Conservation (phyloP, 2,113 vertebrate genomes). For the Clupea harengus region DNA sequence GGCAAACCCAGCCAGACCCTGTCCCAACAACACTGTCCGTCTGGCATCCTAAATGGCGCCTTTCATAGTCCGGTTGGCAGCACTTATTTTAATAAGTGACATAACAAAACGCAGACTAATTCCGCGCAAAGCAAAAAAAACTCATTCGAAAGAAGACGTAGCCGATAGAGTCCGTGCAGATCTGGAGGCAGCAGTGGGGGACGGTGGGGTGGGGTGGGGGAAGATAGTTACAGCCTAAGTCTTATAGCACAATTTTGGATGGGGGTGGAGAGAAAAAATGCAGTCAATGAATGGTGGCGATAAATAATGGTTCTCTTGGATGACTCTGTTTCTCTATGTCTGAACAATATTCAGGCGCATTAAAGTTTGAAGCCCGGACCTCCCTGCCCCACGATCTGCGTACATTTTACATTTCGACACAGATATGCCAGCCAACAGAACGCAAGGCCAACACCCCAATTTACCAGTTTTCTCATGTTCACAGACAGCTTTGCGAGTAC, state of each 20-base stretch:
- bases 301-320: not conserved
- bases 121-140: not conserved
- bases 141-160: not conserved
- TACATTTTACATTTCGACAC: slow-evolving; percentile 62
- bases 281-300: slow-evolving; percentile 5
- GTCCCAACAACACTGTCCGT: slow-evolving; percentile 14
- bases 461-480: slow-evolving; percentile 34
- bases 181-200: slow-evolving; percentile 1
- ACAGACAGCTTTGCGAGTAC: not conserved
- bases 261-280: slow-evolving; percentile 13
- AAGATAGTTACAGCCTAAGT: slow-evolving; percentile 10
- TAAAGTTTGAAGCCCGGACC: slow-evolving; percentile 68
- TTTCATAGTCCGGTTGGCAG: not conserved
- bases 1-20: slow-evolving; percentile 1
- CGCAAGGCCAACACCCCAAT: slow-evolving; percentile 71
- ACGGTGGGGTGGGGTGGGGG: slow-evolving; percentile 10
- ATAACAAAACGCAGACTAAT: not conserved
- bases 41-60: slow-evolving; percentile 9
- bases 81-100: not conserved
- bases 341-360: slow-evolving; percentile 31
- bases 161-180: not conserved
- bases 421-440: slow-evolving; percentile 48
- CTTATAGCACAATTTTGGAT: slow-evolving; percentile 5
- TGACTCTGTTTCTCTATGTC: not conserved
- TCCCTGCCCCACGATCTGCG: slow-evolving; percentile 58